Evolutionary conservation across 2,797 vertebrate genomes (phyloP), one percentile per base, ranked within the genome.

Genomic region (Onychomys torridus): DNA sequence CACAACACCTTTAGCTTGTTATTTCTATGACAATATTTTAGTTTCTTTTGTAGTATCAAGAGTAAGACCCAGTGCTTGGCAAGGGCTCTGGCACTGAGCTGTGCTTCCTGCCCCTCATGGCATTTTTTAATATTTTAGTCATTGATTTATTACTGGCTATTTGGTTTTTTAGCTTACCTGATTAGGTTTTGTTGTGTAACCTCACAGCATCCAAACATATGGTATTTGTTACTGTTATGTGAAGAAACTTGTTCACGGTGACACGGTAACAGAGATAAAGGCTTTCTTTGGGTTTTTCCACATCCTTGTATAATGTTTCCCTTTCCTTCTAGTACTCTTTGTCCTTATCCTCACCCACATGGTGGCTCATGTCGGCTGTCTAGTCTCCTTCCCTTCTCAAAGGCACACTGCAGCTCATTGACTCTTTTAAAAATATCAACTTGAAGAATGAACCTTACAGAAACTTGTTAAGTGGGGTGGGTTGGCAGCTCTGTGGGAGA

Each of bases 361-460:
- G n/a, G 55, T 91, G 9, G 32, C 46, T 82, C 89, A 57, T 17
- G 1, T 49, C 27, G 63, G 7, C 27, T 76, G 4, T n/a, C 55
- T 11, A 6, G 8, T 29, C 0, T 86, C 29, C 76, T 12, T 67
- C 55, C n/a, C 9, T 46, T 5, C 2, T 52, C 61, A 73, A 57
- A 78, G 27, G 5, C 43, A 37, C 23, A 32, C 13, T 40, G 61
- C 4, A 89, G 61, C 65, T 86, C 17, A 65, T 34, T 65, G 32
- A 19, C 69, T 19, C 63, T 94, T 94, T 79, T 52, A 82, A 63
- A 89, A 75, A 16, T 19, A 55, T 77, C 88, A 43, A 81, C 59
- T 17, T 89, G 63, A 96, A 88, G 21, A 71, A 13, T 65, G 40
- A 73, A 59, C 34, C 78, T 55, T 46, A 55, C 23, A 93, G 43